phyloP scores from a whole-genome alignment of 2,888 invertebrate genomes.

The Erebia aethiops region DNA sequence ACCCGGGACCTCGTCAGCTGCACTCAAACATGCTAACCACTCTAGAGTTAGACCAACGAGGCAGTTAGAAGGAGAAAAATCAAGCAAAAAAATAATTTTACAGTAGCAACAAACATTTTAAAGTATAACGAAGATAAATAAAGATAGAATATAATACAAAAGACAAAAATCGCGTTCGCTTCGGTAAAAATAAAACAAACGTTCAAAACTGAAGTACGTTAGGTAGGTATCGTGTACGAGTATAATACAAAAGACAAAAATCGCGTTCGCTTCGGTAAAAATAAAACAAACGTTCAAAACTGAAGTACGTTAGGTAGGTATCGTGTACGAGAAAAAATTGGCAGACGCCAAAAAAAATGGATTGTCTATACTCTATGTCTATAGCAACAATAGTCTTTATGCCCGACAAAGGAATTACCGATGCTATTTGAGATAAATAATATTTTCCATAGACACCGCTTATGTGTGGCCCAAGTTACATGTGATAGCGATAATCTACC shows the following conservation, averaged over 20 bases:
- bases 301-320: slow-evolving; percentile 21
- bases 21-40: too few species aligned
- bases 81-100: neutral
- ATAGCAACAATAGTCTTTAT: slow-evolving; percentile 57
- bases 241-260: slow-evolving; percentile 12
- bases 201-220: slow-evolving; percentile 21
- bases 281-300: slow-evolving; percentile 37
- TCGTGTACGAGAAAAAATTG: slow-evolving; percentile 51
- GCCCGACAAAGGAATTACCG: slow-evolving; percentile 68
- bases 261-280: slow-evolving; percentile 37
- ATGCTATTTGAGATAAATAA: slow-evolving; percentile 72
- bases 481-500: slow-evolving; percentile 41
- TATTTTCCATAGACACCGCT: slow-evolving; percentile 68
- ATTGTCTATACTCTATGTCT: slow-evolving; percentile 60
- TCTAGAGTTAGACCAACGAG: too few species aligned
- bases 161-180: slow-evolving; percentile 27
- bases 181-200: slow-evolving; percentile 41
- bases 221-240: slow-evolving; percentile 26
- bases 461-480: slow-evolving; percentile 41
- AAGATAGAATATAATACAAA: slow-evolving; percentile 11
- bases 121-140: neutral
- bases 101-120: neutral
- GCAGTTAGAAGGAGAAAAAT: too few species aligned
- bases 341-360: slow-evolving; percentile 60
- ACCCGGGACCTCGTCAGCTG: too few species aligned